Evolutionary conservation across 2,797 vertebrate genomes (phyloP), one percentile per base, ranked within the genome.

Genomic region (Lithobates pipiens): DNA sequence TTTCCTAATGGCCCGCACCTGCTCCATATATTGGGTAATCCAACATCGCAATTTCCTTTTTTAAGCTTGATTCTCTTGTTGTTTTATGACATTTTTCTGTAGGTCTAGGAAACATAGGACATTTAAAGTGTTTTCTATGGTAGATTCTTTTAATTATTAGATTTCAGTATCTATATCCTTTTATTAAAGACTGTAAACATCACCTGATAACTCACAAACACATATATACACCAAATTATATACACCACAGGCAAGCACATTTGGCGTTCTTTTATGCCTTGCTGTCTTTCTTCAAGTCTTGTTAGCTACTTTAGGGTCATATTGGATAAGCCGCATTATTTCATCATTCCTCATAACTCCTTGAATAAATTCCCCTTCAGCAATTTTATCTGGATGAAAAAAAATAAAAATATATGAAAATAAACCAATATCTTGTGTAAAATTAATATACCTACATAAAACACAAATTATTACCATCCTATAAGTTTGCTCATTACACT

Each of bases 271-370:
- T 72, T 11, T 61, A 61, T 81, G 68, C 32, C 69, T 61, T 63
- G 11, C 3, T 71, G 34, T 42, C 25, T 63, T 72, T 70, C 21
- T 80, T 80, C 29, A 69, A 10, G 65, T 50, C 9, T 69, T 46
- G 39, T 27, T 70, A 9, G 46, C 3, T 5, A 77, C 54, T 72
- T 88, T 90, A 39, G 89, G 85, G 32, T 81, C 86, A 16, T 88
- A 89, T 13, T 87, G 85, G 42, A 89, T 88, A 80, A 89, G 86
- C 34, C n/a, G 68, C 86, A 89, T 87, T 72, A 90, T 89, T n/a
- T 77, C 85, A 0, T 89, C 88, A 15, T 90, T 88, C 85, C 85
- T 88, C 88, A 88, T 89, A 46, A 90, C 88, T 5, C 84, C 88
- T 15, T 82, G 76, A 68, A 89, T 89, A 75, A 89, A 89, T 76